phyloP scores from a whole-genome alignment of 1,140 invertebrate species.

The Pogonomyrmex barbatus region DNA sequence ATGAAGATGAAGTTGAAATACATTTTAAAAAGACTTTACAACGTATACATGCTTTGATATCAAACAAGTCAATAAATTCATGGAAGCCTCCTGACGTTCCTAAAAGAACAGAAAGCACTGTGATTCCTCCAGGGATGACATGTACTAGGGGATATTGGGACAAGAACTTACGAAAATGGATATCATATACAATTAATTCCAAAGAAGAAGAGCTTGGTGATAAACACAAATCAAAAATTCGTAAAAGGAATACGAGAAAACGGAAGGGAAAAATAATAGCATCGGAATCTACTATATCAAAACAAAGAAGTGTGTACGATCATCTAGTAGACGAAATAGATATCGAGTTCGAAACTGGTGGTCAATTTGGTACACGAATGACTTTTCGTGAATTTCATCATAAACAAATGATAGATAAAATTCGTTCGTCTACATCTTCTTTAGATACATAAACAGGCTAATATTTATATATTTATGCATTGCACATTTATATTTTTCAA shows the following conservation, averaged over 20 bases:
- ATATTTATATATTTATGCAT: not conserved
- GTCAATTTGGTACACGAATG: not conserved
- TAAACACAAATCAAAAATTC: not conserved
- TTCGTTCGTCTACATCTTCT: no score
- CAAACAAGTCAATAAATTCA: not conserved
- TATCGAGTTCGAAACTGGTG: not conserved
- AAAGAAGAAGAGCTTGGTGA: not conserved
- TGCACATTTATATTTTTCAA: not conserved
- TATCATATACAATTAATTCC: not conserved
- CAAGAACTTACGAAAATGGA: not conserved
- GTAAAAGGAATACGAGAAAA: not conserved
- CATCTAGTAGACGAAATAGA: not conserved
- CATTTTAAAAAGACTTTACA: no score
- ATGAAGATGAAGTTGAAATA: no score
- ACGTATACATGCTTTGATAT: no score
- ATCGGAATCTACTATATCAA: not conserved
- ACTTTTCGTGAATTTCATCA: slow-evolving; percentile 17
- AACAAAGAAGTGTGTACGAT: not conserved
- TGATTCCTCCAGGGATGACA: not conserved
- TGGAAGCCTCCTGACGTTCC: not conserved
- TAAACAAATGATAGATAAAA: not conserved
- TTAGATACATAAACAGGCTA: not conserved
- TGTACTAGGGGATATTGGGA: not conserved
- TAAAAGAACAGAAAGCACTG: not conserved
- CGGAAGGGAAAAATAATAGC: not conserved